Percentiles rank a stretch among this genome's conserved stretches.
These are phyloP conservation scores for Cydia strobilella DNA, from an alignment of 1,140 invertebrate genomes.

Conservation along the genomic window DNA sequence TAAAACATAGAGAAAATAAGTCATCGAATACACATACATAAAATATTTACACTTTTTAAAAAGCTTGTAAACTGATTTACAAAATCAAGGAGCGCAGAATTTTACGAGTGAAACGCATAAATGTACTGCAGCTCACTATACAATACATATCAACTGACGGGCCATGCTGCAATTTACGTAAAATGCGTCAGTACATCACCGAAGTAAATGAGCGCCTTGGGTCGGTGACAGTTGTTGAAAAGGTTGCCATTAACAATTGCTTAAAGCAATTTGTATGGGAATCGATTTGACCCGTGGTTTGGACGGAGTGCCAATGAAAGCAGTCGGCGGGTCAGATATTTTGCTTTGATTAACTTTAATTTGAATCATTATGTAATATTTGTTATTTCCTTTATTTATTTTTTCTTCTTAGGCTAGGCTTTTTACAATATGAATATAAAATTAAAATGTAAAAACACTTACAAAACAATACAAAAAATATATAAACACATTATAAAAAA, in stretches of 20 bases:
- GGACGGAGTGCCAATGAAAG: not conserved
- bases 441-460: too few species aligned
- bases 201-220: constrained; percentile 9
- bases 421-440: too few species aligned
- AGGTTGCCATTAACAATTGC: constrained; percentile 29
- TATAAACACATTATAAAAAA: too few species aligned
- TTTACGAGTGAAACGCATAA: not conserved
- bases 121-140: not conserved
- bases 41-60: too few species aligned
- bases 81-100: not conserved
- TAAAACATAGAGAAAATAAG: too few species aligned
- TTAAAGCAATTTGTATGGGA: constrained; percentile 19
- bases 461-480: too few species aligned
- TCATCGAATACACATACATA: too few species aligned
- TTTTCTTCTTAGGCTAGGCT: too few species aligned
- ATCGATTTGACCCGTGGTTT: constrained; percentile 8
- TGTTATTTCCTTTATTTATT: too few species aligned
- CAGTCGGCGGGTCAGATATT: not conserved
- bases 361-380: too few species aligned
- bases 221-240: constrained; percentile 26
- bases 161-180: not conserved
- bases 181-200: constrained; percentile 1
- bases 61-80: too few species aligned
- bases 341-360: not conserved
- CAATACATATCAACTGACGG: not conserved